These are phyloP conservation scores for Ptilorrhoa leucosticta DNA, from an alignment of 2,113 vertebrate species.

Conservation along the genomic window DNA sequence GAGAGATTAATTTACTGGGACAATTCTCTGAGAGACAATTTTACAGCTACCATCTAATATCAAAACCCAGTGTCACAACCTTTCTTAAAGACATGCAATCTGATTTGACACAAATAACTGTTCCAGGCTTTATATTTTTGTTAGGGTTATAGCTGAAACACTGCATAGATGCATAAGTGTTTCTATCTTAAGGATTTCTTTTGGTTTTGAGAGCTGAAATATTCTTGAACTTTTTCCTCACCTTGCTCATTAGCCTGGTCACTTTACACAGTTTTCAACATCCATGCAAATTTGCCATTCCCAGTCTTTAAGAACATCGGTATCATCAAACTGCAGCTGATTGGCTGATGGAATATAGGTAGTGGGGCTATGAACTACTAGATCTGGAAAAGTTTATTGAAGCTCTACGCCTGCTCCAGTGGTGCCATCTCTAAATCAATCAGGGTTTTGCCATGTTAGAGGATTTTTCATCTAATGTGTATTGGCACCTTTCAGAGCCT, in stretches of 20 bases:
- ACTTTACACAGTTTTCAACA: not conserved
- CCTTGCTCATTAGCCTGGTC: not conserved
- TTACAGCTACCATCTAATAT: conserved; percentile 17
- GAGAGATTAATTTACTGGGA: conserved; percentile 38
- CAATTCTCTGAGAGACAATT: conserved; percentile 25
- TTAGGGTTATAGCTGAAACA: not conserved
- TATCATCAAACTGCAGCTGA: not conserved
- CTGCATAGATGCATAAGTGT: not conserved
- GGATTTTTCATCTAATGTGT: not conserved
- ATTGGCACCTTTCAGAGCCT: not conserved
- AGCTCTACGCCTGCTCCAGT: not conserved
- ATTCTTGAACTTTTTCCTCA: not conserved
- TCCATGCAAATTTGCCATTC: not conserved
- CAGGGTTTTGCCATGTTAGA: not conserved
- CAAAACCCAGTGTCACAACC: not conserved
- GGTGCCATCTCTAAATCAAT: not conserved
- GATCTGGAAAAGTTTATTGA: not conserved
- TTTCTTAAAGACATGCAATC: conserved; percentile 18
- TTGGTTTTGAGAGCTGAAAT: not conserved
- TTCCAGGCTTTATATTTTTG: not conserved
- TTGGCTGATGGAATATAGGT: not conserved
- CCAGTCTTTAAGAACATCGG: not conserved
- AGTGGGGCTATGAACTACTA: not conserved
- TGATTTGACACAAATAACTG: conserved; percentile 1
- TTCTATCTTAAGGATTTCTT: not conserved